Base-by-base conservation (phyloP, 2,797 vertebrate species). In the Pangasius sanitwongsei region DNA sequence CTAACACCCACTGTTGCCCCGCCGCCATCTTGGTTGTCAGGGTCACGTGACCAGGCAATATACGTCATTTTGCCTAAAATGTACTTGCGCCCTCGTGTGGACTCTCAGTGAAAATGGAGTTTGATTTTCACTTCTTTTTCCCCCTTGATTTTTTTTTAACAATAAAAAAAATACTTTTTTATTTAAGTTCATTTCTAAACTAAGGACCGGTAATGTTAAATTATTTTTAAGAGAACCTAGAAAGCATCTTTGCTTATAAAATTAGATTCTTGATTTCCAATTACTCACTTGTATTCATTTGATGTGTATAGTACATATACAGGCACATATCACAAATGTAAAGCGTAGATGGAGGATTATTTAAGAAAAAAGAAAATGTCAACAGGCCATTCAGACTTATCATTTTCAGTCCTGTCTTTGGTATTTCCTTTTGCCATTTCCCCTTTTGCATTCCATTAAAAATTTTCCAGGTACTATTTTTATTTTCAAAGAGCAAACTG, bases 1-100 rank as follows among this genome's bases (percentile, higher is more conserved):
- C 98, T 93, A 99, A 93, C 87, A 99, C 98, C 98, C 98, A 99
- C 88, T 98, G 98, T 94, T 99, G 97, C 2, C 97, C 96, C 0
- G 94, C 93, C 96, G 97, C 97, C 97, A 98, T 98, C 86, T 94
- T 95, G 92, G 53, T 87, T 69, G 4, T 12, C 85, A 86, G 90
- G 57, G 55, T 90, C 93, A 92, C 91, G 70, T 92, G 92, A 89
- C 57, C 34, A 55, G 2, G 2, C 9, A 82, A 6, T 9, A 31
- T 0, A 65, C 69, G 87, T 65, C 59, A 81, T 25, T 57, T 28
- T 84, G 20, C 9, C 37, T 55, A 23, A 53, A 83, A 11, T n/a
- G 84, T 67, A 25, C 67, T 12, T 50, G 86, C 44, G 88, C 74
- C 88, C 81, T 78, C 90, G 23, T 37, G 88, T 72, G 92, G 92